Conservation (phyloP, 2,797 vertebrate genomes). For the Fundulus diaphanus region DNA sequence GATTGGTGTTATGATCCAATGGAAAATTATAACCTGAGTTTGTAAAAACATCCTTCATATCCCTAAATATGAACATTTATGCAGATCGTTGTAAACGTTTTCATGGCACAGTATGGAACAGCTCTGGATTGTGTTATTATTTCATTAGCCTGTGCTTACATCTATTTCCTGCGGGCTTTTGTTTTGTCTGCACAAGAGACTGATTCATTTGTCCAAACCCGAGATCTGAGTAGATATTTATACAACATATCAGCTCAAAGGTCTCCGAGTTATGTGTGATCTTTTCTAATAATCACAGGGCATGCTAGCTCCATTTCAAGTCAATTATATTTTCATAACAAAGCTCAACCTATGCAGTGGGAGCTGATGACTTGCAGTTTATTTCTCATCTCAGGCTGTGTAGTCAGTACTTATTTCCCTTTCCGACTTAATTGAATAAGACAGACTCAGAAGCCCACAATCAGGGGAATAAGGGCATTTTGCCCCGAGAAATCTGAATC, state of each 20-base stretch:
- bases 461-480: slow-evolving; percentile 45
- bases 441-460: slow-evolving; percentile 45
- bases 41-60: slow-evolving; percentile 55
- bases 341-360: slow-evolving; percentile 16
- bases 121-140: neutral
- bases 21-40: slow-evolving; percentile 60
- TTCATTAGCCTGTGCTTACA: slow-evolving; percentile 27
- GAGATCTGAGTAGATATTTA: slow-evolving; percentile 11
- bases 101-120: slow-evolving; percentile 35
- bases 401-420: slow-evolving; percentile 26
- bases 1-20: slow-evolving; percentile 58
- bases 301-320: neutral
- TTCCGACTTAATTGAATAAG: slow-evolving; percentile 48
- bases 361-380: slow-evolving; percentile 21
- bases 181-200: slow-evolving; percentile 23
- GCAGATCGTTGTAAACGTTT: slow-evolving; percentile 44
- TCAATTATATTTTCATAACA: slow-evolving; percentile 15
- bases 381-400: slow-evolving; percentile 24
- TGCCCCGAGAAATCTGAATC: slow-evolving; percentile 29
- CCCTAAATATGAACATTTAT: slow-evolving; percentile 61
- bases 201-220: slow-evolving; percentile 6
- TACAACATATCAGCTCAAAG: slow-evolving; percentile 10
- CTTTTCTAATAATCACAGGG: slow-evolving; percentile 15
- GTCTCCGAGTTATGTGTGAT: neutral
- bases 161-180: slow-evolving; percentile 4